phyloP scores from a whole-genome alignment of 2,888 invertebrate species.

The Endotricha flammealis region DNA sequence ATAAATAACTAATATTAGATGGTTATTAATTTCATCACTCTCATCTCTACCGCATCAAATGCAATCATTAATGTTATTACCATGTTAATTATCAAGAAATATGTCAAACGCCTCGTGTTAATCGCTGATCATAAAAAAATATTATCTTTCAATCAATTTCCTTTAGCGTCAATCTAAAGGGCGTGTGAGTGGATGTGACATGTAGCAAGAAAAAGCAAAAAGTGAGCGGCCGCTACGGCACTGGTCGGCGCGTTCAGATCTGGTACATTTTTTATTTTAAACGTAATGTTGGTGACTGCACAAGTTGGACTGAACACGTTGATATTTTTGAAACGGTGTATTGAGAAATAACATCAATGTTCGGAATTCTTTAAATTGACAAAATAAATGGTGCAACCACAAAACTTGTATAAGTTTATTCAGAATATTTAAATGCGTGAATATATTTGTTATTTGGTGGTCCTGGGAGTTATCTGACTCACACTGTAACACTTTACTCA shows the following conservation, averaged over 20 bases:
- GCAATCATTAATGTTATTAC: constrained; percentile 6
- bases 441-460: no score
- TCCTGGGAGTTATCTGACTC: no score
- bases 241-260: neutral
- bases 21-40: constrained; percentile 1
- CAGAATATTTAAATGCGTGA: constrained; percentile 3
- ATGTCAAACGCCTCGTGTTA: constrained; percentile 9
- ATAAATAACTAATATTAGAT: neutral
- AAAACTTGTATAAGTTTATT: no score
- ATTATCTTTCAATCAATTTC: constrained; percentile 5
- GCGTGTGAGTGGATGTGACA: constrained; percentile 3
- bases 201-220: neutral
- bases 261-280: neutral
- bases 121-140: constrained; percentile 1
- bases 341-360: constrained; percentile 1
- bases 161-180: constrained; percentile 6
- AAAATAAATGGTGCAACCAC: no score
- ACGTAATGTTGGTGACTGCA: neutral
- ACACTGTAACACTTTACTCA: no score
- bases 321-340: no score
- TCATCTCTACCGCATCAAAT: neutral
- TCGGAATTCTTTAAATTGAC: no score
- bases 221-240: constrained; percentile 1
- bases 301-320: neutral
- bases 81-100: constrained; percentile 6